Conservation (phyloP, 2,888 invertebrate genomes). For the Spisula solida region DNA sequence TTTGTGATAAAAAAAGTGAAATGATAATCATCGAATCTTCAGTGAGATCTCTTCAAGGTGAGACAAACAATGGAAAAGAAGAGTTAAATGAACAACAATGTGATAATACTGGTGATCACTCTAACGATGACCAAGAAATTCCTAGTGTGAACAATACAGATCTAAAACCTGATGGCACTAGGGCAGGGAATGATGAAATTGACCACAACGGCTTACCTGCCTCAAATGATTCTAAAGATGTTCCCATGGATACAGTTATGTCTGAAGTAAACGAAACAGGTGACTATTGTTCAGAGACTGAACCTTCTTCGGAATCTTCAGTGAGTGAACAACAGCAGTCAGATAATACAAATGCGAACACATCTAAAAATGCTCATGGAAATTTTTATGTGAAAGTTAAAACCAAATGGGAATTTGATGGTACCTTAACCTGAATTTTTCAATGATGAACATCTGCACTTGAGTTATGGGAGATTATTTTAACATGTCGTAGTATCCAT, state of each 20-base stretch:
- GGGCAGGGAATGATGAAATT: background rate
- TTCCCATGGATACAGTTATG: background rate
- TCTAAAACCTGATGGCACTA: background rate
- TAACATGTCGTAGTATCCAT: too few relatives aligned
- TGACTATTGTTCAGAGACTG: background rate
- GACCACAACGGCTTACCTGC: background rate
- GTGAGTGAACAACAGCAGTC: background rate
- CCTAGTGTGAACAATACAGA: background rate
- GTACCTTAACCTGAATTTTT: background rate
- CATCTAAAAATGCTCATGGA: background rate
- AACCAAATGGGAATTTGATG: constrained; percentile 51
- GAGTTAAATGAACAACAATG: background rate
- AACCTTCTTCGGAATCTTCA: background rate
- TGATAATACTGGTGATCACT: background rate
- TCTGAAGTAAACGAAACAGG: background rate
- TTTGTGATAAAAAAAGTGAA: constrained; percentile 36
- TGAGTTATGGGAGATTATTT: too few relatives aligned
- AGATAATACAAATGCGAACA: background rate
- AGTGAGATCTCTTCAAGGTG: background rate
- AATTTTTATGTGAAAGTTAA: background rate
- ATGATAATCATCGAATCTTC: constrained; percentile 26
- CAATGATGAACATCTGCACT: too few relatives aligned
- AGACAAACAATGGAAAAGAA: background rate
- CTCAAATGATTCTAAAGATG: background rate
- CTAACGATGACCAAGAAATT: background rate